phyloP scores from a whole-genome alignment of 2,888 invertebrate genomes.

The Ceramica pisi region DNA sequence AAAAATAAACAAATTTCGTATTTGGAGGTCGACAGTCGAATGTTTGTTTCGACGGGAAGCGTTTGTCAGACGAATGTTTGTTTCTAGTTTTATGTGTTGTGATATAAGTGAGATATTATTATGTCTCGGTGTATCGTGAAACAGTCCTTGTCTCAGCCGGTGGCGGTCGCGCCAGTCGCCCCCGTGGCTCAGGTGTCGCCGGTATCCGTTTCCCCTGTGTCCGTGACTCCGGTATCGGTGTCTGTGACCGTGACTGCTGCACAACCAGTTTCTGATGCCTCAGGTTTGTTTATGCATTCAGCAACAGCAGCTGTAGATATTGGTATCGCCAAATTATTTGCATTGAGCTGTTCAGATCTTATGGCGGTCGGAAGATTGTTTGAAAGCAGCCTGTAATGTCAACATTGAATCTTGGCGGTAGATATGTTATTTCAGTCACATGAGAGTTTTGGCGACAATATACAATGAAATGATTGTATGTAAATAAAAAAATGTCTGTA shows the following conservation, averaged over 20 bases:
- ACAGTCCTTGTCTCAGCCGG: slow-evolving; percentile 84
- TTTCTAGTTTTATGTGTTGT: slow-evolving; percentile 69
- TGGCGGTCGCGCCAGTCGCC: slow-evolving; percentile 70
- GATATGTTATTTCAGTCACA: slow-evolving; percentile 48
- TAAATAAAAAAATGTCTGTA: slow-evolving; percentile 52
- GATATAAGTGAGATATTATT: slow-evolving; percentile 68
- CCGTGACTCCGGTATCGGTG: slow-evolving; percentile 71
- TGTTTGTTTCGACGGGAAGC: slow-evolving; percentile 83
- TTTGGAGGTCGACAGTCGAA: slow-evolving; percentile 88
- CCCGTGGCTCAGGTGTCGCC: slow-evolving; percentile 67
- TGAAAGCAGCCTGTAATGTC: slow-evolving; percentile 48
- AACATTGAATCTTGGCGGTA: slow-evolving; percentile 61
- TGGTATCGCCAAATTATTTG: slow-evolving; percentile 17
- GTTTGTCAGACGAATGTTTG: slow-evolving; percentile 79
- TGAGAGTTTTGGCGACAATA: slow-evolving; percentile 45
- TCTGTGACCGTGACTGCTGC: slow-evolving; percentile 67
- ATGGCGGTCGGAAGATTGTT: slow-evolving; percentile 31
- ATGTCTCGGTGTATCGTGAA: slow-evolving; percentile 90
- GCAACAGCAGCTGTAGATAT: slow-evolving; percentile 11
- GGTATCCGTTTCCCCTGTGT: slow-evolving; percentile 70
- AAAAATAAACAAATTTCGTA: slow-evolving; percentile 90
- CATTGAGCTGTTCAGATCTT: slow-evolving; percentile 10
- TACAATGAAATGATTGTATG: slow-evolving; percentile 50
- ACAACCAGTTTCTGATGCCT: slow-evolving; percentile 72
- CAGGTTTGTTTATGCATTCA: slow-evolving; percentile 73